Conservation (phyloP, 2,113 vertebrate genomes). For the Crotalus tigris region DNA sequence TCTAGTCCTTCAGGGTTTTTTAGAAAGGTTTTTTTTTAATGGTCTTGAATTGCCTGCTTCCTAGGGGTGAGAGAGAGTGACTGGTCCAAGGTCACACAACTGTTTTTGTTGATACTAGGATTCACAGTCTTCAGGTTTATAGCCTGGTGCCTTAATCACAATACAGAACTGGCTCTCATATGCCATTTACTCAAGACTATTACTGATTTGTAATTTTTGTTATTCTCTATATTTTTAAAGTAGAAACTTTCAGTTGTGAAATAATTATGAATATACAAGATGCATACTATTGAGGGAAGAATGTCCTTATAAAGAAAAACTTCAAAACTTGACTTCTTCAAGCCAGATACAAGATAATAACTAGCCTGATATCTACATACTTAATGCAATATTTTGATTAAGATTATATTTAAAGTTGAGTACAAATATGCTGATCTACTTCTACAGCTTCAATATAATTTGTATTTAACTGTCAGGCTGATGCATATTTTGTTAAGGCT, state of each 20-base stretch:
- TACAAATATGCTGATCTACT: neutral
- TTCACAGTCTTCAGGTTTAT: neutral
- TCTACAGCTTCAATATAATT: neutral
- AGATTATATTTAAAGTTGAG: neutral
- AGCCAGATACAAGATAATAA: neutral
- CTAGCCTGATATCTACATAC: neutral
- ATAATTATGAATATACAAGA: accelerated
- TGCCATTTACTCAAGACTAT: no score
- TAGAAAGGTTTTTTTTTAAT: neutral
- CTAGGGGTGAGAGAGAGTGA: neutral
- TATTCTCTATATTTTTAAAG: accelerated
- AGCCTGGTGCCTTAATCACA: neutral
- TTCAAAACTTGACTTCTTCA: neutral
- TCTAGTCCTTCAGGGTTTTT: neutral
- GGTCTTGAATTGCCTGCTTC: neutral
- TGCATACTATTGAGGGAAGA: neutral
- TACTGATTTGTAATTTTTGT: accelerated
- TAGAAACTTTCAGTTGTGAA: accelerated
- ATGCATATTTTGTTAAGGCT: neutral
- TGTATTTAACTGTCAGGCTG: neutral
- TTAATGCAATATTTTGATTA: neutral
- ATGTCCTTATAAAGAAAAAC: neutral
- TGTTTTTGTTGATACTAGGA: neutral
- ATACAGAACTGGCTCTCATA: accelerated
- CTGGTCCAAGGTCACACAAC: neutral